Percentiles rank a stretch among this genome's conserved stretches.
Conservation (phyloP, 2,888 invertebrate species). For the Eubasilissa splendida region DNA sequence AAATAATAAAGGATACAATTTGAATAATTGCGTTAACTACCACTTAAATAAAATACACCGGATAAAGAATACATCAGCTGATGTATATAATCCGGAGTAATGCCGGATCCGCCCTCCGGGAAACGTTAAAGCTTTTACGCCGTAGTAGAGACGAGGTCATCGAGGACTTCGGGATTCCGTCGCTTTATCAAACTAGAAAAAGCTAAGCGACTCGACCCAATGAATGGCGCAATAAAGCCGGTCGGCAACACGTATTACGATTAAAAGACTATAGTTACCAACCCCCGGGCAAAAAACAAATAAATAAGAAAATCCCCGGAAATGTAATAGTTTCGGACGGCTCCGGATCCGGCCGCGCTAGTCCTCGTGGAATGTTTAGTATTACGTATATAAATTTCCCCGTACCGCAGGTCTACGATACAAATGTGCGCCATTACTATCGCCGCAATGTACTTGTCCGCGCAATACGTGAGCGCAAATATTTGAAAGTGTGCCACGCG, state of each 20-base stretch:
- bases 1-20: too few relatives aligned
- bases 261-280: slow-evolving; percentile 19
- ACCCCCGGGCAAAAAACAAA: not conserved
- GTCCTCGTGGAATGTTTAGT: slow-evolving; percentile 4
- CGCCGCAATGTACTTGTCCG: not conserved
- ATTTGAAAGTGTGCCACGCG: too few relatives aligned
- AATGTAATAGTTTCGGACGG: too few relatives aligned
- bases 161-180: not conserved
- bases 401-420: slow-evolving; percentile 13
- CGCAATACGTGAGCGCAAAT: too few relatives aligned
- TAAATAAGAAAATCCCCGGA: slow-evolving; percentile 1
- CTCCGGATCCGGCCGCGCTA: too few relatives aligned
- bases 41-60: too few relatives aligned
- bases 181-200: slow-evolving; percentile 34
- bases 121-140: too few relatives aligned
- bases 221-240: slow-evolving; percentile 33
- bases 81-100: too few relatives aligned
- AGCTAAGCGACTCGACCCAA: slow-evolving; percentile 19
- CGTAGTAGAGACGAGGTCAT: too few relatives aligned
- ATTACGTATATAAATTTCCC: slow-evolving; percentile 15
- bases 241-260: slow-evolving; percentile 30
- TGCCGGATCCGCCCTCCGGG: too few relatives aligned
- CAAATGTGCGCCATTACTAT: slow-evolving; percentile 11
- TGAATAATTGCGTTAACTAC: too few relatives aligned
- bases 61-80: too few relatives aligned